phyloP scores from a whole-genome alignment of 2,797 vertebrate genomes.

The Enteromius thamalakanensis region DNA sequence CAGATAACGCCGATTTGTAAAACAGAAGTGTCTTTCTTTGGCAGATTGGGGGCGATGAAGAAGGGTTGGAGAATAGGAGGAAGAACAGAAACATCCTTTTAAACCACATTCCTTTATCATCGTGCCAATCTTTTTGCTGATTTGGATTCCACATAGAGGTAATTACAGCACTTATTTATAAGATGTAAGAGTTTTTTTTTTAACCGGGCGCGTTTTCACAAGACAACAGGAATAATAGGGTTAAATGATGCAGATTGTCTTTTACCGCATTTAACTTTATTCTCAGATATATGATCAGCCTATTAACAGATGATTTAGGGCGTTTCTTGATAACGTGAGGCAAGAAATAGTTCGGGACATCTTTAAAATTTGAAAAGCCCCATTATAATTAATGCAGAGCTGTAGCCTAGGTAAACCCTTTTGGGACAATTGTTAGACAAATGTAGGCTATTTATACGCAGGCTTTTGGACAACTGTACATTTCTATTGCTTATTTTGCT shows the following conservation, averaged over 20 bases:
- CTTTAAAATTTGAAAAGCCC: background rate
- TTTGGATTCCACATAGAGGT: slow-evolving; percentile 50
- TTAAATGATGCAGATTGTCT: slow-evolving; percentile 68
- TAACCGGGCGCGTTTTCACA: slow-evolving; percentile 7
- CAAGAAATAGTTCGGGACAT: background rate
- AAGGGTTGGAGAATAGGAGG: slow-evolving; percentile 47
- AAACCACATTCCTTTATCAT: slow-evolving; percentile 24
- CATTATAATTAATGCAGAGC: background rate
- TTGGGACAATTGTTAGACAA: background rate
- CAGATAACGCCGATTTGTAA: slow-evolving; percentile 54
- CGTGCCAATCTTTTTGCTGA: slow-evolving; percentile 52
- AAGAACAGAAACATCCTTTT: slow-evolving; percentile 35
- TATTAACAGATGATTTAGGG: slow-evolving; percentile 48
- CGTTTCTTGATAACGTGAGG: slow-evolving; percentile 36
- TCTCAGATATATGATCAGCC: background rate
- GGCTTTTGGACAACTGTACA: background rate
- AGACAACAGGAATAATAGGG: slow-evolving; percentile 43
- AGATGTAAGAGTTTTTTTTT: background rate
- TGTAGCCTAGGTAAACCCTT: background rate
- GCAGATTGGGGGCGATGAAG: slow-evolving; percentile 57
- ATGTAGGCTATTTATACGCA: background rate
- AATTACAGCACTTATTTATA: slow-evolving; percentile 62
- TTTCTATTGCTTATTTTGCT: background rate
- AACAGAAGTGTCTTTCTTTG: slow-evolving; percentile 57
- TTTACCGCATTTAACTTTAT: slow-evolving; percentile 27